Evolutionary conservation across 2,888 invertebrate species (phyloP), one percentile per base, ranked within the genome.

Genomic region (Anthrax anthrax): DNA sequence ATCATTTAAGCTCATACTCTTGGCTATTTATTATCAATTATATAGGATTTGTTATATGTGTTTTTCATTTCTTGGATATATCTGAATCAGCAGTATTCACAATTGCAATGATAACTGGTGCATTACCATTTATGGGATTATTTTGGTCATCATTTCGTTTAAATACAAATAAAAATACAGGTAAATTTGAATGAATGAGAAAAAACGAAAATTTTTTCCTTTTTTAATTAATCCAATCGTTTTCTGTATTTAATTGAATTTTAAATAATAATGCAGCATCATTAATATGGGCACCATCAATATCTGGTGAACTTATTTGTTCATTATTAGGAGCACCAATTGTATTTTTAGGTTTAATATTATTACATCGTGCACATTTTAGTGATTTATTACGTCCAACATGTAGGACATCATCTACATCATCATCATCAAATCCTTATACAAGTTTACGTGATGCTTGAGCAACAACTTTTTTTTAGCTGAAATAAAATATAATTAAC

Each of bases 291-390:
- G 65, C 72, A 46, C 76, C 76, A n/a, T 70, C 71, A 16, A 65
- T 76, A 45, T 72, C 74, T 6, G 76, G 76, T n/a, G 77, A 77
- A 58, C 58, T 77, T 18, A 73, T 77, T 47, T 77, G 76, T 57
- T 73, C 76, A 1, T 61, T 76, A 23, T 61, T 77, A 18, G 76
- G 76, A 47, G 65, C 76, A 47, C 76, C 76, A 8, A 72, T 77
- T 37, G 73, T 77, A 18, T 58, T 73, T 12, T 62, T 73, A 6
- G 77, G 76, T 17, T 57, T 76, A 47, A 67, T 67, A 10, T 60
- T 76, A 37, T 63, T 76, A 18, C 70, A 70, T 50, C 71, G 73
- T 53, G 69, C 73, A 4, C 74, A 76, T 58, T 72, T 73, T 52
- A 68, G 67, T 51, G 74, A 74, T 46, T 44, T 51, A 43, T 41